These are phyloP conservation scores for Nasonovia ribisnigri DNA, from an alignment of 2,888 invertebrate genomes.

Conservation along the genomic window DNA sequence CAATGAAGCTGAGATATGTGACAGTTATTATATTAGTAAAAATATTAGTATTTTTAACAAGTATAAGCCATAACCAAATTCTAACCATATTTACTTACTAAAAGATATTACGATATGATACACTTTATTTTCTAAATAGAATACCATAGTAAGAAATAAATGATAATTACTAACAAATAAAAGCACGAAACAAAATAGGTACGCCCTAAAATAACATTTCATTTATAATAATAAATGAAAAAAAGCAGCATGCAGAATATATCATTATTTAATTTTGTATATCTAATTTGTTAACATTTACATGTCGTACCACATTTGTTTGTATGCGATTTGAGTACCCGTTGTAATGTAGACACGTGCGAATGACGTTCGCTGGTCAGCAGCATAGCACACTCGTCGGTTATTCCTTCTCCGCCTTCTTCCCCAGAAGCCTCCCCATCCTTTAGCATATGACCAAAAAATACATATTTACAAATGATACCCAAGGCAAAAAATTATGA, in stretches of 20 bases:
- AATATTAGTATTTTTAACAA: not conserved
- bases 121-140: not conserved
- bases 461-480: slow-evolving; percentile 63
- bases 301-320: slow-evolving; percentile 67
- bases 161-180: not conserved
- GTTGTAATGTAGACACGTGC: slow-evolving; percentile 68
- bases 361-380: slow-evolving; percentile 70
- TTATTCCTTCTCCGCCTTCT: slow-evolving; percentile 76
- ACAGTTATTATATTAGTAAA: not conserved
- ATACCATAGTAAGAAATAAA: not conserved
- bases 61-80: not conserved
- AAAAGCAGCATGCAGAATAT: slow-evolving; percentile 24
- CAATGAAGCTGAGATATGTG: not conserved
- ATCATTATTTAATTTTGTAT: not conserved
- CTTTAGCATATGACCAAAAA: slow-evolving; percentile 68
- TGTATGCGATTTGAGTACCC: slow-evolving; percentile 68
- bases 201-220: not conserved
- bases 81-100: not conserved
- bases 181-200: not conserved
- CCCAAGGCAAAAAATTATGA: slow-evolving; percentile 36
- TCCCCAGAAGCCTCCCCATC: slow-evolving; percentile 71
- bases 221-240: not conserved
- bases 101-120: not conserved
- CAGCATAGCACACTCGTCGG: slow-evolving; percentile 81
- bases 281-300: slow-evolving; percentile 51